Percentiles rank a stretch among this genome's conserved stretches.
Conservation (phyloP, 1,140 invertebrate species). For the Amphibalanus amphitrite region DNA sequence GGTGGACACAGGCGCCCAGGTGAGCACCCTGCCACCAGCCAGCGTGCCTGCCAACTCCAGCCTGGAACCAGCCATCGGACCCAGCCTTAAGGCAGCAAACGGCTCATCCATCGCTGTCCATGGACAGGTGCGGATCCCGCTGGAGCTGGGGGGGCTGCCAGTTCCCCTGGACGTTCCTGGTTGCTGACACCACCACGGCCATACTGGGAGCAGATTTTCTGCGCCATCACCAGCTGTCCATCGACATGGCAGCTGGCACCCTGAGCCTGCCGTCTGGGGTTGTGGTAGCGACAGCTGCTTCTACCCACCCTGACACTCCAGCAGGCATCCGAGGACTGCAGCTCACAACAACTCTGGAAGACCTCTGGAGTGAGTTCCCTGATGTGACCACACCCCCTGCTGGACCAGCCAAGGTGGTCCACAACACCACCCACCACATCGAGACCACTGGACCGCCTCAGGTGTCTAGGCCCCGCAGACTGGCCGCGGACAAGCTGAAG, state of each 20-base stretch:
- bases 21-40: too few species aligned
- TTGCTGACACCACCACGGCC: slow-evolving; percentile 5
- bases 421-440: neutral
- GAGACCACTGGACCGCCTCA: slow-evolving; percentile 8
- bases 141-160: slow-evolving; percentile 13
- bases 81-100: neutral
- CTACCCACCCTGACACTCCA: too few species aligned
- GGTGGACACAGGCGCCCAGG: too few species aligned
- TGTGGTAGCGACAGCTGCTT: too few species aligned
- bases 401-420: neutral
- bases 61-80: too few species aligned
- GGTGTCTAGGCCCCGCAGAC: slow-evolving; percentile 17
- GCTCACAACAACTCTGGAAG: too few species aligned
- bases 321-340: too few species aligned
- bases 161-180: slow-evolving; percentile 2
- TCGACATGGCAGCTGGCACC: slow-evolving; percentile 4
- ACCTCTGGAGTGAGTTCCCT: too few species aligned
- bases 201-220: slow-evolving; percentile 11
- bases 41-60: too few species aligned
- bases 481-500: slow-evolving; percentile 19
- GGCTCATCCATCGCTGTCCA: slow-evolving; percentile 4
- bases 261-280: too few species aligned
- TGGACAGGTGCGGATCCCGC: neutral
- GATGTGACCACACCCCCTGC: neutral
- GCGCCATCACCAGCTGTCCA: slow-evolving; percentile 3